Evolutionary conservation across 2,888 invertebrate genomes (phyloP).

Genomic region (Pteria penguin): DNA sequence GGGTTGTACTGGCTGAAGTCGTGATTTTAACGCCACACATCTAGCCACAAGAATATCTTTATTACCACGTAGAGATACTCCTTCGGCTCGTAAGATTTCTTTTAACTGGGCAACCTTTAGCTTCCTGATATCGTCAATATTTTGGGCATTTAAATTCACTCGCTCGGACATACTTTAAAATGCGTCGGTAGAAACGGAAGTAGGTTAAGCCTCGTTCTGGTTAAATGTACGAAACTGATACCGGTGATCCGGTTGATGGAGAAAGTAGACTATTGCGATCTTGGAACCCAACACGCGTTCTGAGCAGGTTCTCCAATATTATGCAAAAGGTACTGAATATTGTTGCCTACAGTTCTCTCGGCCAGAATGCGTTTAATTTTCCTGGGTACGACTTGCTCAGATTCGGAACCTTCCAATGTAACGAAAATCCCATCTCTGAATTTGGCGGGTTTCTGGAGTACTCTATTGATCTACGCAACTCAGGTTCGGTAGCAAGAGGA

Average conservation of each 20-base stretch:
- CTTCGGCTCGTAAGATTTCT: not conserved
- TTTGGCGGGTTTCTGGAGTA: not conserved
- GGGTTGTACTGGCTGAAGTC: too few species aligned
- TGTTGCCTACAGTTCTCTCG: not conserved
- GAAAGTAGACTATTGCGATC: too few species aligned
- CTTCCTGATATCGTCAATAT: not conserved
- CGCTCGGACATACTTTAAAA: not conserved
- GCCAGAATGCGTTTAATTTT: not conserved
- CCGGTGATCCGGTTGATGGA: too few species aligned
- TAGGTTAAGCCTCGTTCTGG: too few species aligned
- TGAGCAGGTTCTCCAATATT: not conserved
- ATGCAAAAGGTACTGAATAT: not conserved
- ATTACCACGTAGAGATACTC: not conserved
- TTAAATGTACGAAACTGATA: too few species aligned
- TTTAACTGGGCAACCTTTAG: not conserved
- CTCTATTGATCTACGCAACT: not conserved
- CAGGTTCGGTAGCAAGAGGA: too few species aligned
- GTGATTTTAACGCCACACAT: not conserved
- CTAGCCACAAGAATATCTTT: not conserved
- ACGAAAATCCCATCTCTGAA: not conserved
- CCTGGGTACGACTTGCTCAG: not conserved
- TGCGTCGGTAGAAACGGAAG: not conserved
- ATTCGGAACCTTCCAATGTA: not conserved
- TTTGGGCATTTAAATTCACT: not conserved
- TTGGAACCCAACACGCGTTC: not conserved